Percentiles rank a stretch among this genome's conserved stretches.
Evolutionary conservation across 2,888 invertebrate genomes (phyloP).

Genomic region (Heliconius erato): DNA sequence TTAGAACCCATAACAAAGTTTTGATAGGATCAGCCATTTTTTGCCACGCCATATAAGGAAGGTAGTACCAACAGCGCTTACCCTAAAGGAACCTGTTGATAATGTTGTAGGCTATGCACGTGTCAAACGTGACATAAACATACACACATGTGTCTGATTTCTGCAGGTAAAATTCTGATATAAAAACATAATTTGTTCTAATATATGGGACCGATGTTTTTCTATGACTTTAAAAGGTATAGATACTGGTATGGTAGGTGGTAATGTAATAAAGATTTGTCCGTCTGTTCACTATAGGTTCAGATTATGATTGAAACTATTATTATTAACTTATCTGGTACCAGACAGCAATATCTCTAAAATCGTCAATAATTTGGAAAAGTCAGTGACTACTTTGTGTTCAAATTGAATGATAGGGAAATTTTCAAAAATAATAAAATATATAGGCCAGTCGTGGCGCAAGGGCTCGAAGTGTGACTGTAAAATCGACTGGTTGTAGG

Average conservation of each 20-base stretch:
- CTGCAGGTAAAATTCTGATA: background rate
- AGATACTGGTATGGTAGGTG: too few species aligned
- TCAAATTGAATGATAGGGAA: background rate
- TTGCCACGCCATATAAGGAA: slow-evolving; percentile 32
- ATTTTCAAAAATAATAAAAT: too few species aligned
- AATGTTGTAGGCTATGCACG: slow-evolving; percentile 49
- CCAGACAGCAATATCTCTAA: background rate
- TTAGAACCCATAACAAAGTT: slow-evolving; percentile 23
- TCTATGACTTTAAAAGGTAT: background rate
- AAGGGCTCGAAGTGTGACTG: too few species aligned
- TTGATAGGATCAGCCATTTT: slow-evolving; percentile 22
- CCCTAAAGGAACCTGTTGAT: slow-evolving; percentile 36
- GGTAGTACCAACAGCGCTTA: slow-evolving; percentile 23
- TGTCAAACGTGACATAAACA: slow-evolving; percentile 50
- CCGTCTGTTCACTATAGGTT: background rate
- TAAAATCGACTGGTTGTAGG: too few species aligned
- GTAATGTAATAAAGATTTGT: background rate
- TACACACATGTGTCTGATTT: slow-evolving; percentile 7
- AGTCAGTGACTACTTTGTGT: background rate
- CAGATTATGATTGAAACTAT: background rate
- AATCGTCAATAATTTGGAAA: background rate
- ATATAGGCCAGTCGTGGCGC: too few species aligned
- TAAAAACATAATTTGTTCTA: background rate
- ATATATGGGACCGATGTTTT: background rate
- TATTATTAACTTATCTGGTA: background rate